phyloP scores from a whole-genome alignment of 2,797 vertebrate genomes.

The Heliangelus exortis region DNA sequence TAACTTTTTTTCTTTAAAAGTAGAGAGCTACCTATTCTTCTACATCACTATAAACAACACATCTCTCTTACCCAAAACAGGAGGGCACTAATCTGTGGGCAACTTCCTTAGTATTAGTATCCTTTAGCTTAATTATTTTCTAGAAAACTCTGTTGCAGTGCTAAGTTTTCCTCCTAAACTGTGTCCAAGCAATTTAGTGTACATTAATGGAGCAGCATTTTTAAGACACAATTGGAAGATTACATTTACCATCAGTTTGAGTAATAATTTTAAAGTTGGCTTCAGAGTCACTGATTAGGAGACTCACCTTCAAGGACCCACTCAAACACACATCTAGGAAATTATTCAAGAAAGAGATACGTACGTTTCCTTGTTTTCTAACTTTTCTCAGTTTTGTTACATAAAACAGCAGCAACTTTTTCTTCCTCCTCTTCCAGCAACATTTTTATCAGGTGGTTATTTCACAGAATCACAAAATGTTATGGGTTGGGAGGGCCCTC shows the following conservation, averaged over 20 bases:
- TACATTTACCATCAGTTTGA: background rate
- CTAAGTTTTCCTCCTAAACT: background rate
- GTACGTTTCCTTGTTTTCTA: background rate
- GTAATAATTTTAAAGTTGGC: background rate
- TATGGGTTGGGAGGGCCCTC: too few relatives aligned
- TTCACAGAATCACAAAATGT: background rate
- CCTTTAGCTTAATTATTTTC: background rate
- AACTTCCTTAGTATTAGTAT: background rate
- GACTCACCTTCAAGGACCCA: background rate
- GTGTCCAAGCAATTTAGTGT: background rate
- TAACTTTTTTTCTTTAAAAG: background rate
- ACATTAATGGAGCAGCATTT: background rate
- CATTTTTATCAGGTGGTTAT: background rate
- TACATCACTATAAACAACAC: background rate
- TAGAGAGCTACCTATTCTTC: background rate
- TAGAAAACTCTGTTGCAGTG: background rate
- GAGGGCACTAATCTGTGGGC: background rate
- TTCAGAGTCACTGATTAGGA: background rate
- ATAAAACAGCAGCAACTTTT: background rate
- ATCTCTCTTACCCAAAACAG: background rate
- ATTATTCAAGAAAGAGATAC: background rate
- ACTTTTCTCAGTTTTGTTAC: background rate
- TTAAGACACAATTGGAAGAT: background rate
- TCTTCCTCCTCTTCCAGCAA: background rate
- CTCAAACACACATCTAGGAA: background rate